Evolutionary conservation across 2,797 vertebrate genomes (phyloP).

Genomic region (Avahi laniger): DNA sequence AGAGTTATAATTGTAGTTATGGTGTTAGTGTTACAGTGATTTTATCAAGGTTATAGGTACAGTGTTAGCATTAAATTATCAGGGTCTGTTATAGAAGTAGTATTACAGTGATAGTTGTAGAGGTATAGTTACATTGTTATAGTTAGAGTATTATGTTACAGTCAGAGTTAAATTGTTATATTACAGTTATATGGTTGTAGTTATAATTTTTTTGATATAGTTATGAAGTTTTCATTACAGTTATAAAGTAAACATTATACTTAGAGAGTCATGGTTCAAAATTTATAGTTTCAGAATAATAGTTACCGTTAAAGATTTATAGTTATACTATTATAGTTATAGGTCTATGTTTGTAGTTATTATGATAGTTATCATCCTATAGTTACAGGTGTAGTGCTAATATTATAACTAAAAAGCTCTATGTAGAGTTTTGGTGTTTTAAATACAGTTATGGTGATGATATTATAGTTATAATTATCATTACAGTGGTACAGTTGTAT

Average conservation of each 20-base stretch:
- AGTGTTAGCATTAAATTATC: neutral
- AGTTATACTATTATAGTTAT: neutral
- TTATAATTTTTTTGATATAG: neutral
- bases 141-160: neutral
- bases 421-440: neutral
- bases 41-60: neutral
- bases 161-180: neutral
- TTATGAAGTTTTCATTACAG: neutral
- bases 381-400: neutral
- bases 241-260: neutral
- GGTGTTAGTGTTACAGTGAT: neutral
- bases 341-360: neutral
- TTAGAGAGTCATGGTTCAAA: neutral
- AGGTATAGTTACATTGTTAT: neutral
- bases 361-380: neutral
- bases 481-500: neutral
- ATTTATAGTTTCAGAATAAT: neutral
- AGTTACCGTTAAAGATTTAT: neutral
- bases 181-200: neutral
- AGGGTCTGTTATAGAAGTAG: neutral
- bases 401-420: neutral
- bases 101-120: neutral
- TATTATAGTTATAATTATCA: neutral
- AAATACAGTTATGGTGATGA: neutral
- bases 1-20: neutral